Base-by-base conservation (phyloP, 2,888 invertebrate genomes). In the Cryptus armator region DNA sequence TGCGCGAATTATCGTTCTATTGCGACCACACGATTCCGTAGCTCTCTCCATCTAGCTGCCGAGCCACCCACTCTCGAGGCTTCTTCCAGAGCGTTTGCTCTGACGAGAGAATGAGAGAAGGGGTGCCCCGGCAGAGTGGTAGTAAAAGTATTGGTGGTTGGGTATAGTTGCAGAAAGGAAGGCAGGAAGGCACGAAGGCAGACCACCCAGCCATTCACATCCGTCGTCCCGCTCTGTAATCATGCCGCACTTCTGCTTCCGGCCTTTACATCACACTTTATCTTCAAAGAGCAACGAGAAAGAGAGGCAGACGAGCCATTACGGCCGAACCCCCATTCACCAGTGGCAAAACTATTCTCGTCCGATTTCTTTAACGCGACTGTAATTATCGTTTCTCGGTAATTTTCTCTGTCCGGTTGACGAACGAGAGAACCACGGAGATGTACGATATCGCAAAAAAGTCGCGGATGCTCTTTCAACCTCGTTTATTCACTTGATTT, bases 221-320 rank as follows among this genome's bases (percentile, higher is more conserved):
- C 74, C 68, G 70, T 79, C 70, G 74, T 83, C 62, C 76, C 62
- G 86, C 88, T 88, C 88, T 88, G 87, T 90, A 90, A 90, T 89
- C 88, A 89, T 86, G 86, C 84, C 80, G 86, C 87, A 87, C 86
- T 88, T 88, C 87, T 86, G 89, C 87, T 88, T 89, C 87, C 87
- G 84, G 80, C 87, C 89, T 88, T 89, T 88, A 79, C 87, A 86
- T 87, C 87, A 86, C 84, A 86, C 86, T 88, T 84, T 84, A 83
- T 87, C 87, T 85, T 87, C 86, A 86, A 86, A 87, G 85, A 79
- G 84, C 62, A 37, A n/a, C 59, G 77, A 83, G 70, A 80, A 81
- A 74, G 68, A 66, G 51, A 46, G 74, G 67, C 29, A 46, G 29
- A 72, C 75, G 51, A 81, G 74, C 64, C 59, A 84, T 86, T 86